Conservation (phyloP, 2,888 invertebrate genomes). For the Ichneumon xanthorius region DNA sequence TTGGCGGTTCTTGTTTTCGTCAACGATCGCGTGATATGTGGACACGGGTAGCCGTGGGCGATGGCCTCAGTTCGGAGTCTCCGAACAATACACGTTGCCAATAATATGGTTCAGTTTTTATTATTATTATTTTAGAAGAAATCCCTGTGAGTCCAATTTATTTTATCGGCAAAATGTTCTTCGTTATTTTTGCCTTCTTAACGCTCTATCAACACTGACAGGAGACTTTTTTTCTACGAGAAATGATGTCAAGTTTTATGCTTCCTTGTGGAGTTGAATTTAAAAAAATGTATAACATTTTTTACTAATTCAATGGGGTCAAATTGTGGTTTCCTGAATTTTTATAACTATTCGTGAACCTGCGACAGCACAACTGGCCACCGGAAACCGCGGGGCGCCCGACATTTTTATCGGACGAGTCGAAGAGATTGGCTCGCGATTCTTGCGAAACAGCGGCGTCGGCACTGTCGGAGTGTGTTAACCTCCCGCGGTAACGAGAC, state of each 20-base stretch:
- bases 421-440: not conserved
- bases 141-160: not conserved
- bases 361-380: not conserved
- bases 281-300: not conserved
- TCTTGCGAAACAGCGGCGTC: not conserved
- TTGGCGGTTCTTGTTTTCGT: conserved; percentile 48
- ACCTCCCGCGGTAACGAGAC: not conserved
- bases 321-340: not conserved
- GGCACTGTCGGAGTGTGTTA: not conserved
- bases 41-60: conserved; percentile 32
- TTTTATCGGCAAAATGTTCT: not conserved
- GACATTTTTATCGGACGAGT: not conserved
- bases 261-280: not conserved
- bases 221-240: not conserved
- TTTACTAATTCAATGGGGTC: too few relatives aligned
- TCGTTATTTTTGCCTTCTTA: not conserved
- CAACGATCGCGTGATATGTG: not conserved
- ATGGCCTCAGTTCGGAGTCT: conserved; percentile 36
- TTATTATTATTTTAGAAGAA: not conserved
- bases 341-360: not conserved
- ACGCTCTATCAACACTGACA: not conserved
- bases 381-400: not conserved
- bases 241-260: not conserved
- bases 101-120: not conserved
- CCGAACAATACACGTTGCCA: conserved; percentile 12